These are phyloP conservation scores for Brachionus manjavacas DNA, from an alignment of 1,140 invertebrate genomes.

Conservation along the genomic window DNA sequence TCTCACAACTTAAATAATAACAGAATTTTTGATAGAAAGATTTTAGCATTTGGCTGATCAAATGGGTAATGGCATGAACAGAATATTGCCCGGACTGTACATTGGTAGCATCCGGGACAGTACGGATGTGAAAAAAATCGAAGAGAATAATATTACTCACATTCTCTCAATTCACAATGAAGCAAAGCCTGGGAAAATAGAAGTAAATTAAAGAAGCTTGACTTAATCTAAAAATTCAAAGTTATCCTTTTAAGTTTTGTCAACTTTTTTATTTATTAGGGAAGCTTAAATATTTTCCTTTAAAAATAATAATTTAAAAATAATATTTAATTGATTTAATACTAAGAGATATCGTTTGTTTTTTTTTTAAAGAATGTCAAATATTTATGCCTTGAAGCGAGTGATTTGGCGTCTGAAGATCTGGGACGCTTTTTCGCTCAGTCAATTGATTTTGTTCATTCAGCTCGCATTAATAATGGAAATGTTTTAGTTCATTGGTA, in stretches of 20 bases:
- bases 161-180: constrained; percentile 91
- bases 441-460: constrained; percentile 92
- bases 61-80: constrained; percentile 39
- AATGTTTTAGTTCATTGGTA: constrained; percentile 92
- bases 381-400: constrained; percentile 85
- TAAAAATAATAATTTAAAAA: no score
- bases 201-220: neutral
- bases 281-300: no score
- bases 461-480: constrained; percentile 76
- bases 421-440: constrained; percentile 82
- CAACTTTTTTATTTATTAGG: no score
- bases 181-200: constrained; percentile 61
- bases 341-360: neutral
- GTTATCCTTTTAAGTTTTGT: no score
- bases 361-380: constrained; percentile 74
- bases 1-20: neutral
- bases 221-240: neutral
- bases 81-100: constrained; percentile 54
- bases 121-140: constrained; percentile 78
- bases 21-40: neutral
- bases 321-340: no score
- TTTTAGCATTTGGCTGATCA: neutral
- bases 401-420: constrained; percentile 86
- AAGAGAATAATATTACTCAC: constrained; percentile 83
- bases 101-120: constrained; percentile 71